Base-by-base conservation (phyloP, 2,888 invertebrate genomes). In the Xestia c-nigrum region DNA sequence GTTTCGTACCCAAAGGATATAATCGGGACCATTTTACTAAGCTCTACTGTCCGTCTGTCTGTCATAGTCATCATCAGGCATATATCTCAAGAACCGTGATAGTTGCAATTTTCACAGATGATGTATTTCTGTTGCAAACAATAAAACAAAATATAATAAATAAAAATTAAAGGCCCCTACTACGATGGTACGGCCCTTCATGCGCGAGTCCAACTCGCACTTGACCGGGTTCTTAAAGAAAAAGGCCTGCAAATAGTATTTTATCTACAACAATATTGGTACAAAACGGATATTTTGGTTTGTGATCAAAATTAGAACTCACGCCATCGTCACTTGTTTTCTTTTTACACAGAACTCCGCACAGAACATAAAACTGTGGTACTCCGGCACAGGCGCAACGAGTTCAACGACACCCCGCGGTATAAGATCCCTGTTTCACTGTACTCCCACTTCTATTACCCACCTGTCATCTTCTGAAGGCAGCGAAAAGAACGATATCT, bases 401-500 rank as follows among this genome's bases (percentile, higher is more conserved):
- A n/a, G n/a, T 55, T 55, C 55, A 55, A 40, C 40, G 43, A 43
- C n/a, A 43, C 7, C 9, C n/a, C 21, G 40, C 7, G n/a, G 21
- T 38, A 38, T 3, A 38, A 40, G 21, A 63, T 40, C 21, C 40
- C 40, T 40, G 10, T 63, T 0, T 10, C 38, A 59, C 59, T 59
- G 19, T 61, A 61, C 9, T 63, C 9, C 31, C 14, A 59, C 19
- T 14, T 63, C 6, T n/a, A 14, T 64, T 43, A 73, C 16, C 0
- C 1, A 55, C 85, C 81, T 85, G 66, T 73, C 76, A 24, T 40
- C 24, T 81, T 85, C 81, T 16, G 61, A 64, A 16, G 83, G 83
- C 63, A 83, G 64, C n/a, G 85, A 76, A 76, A 85, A 83, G 67
- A 83, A 85, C 47, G 83, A 85, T 55, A 84, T 31, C 16, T 61